A percentile compares a stretch with the other conserved stretches of the same genome.
phyloP scores from a whole-genome alignment of 1,140 invertebrate species.

The Leptinotarsa lineolata region DNA sequence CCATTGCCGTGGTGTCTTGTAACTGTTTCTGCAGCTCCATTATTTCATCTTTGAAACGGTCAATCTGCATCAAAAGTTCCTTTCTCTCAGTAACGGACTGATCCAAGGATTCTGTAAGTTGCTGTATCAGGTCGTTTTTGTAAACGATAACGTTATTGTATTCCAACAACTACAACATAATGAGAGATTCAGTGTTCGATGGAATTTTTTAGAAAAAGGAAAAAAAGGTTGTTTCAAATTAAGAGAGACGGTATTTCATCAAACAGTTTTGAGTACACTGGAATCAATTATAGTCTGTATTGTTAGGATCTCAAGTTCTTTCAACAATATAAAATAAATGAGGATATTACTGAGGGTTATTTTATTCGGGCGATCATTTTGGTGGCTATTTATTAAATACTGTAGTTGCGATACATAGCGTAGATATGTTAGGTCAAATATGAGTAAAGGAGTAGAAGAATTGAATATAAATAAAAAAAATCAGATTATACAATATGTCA shows the following conservation, averaged over 20 bases:
- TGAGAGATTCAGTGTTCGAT: background rate
- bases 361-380: too few relatives aligned
- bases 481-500: too few relatives aligned
- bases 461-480: too few relatives aligned
- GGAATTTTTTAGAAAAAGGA: constrained; percentile 2
- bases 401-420: too few relatives aligned
- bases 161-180: constrained; percentile 62
- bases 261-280: too few relatives aligned
- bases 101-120: constrained; percentile 65
- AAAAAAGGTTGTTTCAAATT: constrained; percentile 27
- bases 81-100: constrained; percentile 63
- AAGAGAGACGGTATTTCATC: background rate
- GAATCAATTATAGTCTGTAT: too few relatives aligned
- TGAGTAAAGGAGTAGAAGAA: too few relatives aligned
- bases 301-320: too few relatives aligned
- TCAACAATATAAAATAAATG: too few relatives aligned
- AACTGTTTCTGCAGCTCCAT: constrained; percentile 60
- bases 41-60: constrained; percentile 65
- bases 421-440: too few relatives aligned
- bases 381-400: too few relatives aligned
- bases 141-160: constrained; percentile 63
- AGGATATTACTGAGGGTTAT: too few relatives aligned
- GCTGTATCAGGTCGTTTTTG: constrained; percentile 64
- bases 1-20: constrained; percentile 40
- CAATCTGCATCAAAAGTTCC: constrained; percentile 64